Evolutionary conservation across 64 coral and sea anemone species (phyloP).

Genomic region (Platygyra sinensis): DNA sequence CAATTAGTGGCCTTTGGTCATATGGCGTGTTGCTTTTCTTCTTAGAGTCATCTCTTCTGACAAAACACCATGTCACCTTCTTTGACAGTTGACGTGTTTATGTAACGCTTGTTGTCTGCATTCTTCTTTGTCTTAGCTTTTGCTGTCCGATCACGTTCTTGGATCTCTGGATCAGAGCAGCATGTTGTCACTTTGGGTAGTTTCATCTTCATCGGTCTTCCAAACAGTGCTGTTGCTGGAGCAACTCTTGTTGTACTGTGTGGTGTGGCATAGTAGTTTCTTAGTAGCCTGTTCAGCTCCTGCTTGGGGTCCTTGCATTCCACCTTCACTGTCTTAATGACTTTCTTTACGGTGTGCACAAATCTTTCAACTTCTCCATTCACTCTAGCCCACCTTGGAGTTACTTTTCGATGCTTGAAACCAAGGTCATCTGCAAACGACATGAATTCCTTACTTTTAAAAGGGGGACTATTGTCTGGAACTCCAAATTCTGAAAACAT

Average conservation of each 20-base stretch:
- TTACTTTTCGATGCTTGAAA: not conserved
- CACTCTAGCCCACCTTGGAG: too few species aligned
- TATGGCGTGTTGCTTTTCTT: slow-evolving; percentile 36
- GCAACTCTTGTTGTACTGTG: slow-evolving; percentile 30
- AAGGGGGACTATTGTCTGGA: slow-evolving; percentile 3
- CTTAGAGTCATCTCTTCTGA: slow-evolving; percentile 52
- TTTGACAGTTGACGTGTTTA: slow-evolving; percentile 7
- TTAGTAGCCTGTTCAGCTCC: slow-evolving; percentile 35
- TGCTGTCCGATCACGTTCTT: slow-evolving; percentile 19
- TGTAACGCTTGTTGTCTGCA: slow-evolving; percentile 42
- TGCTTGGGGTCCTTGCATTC: slow-evolving; percentile 14
- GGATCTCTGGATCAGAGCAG: not conserved
- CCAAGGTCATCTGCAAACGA: slow-evolving; percentile 5
- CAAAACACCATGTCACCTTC: slow-evolving; percentile 54
- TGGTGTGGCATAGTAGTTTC: slow-evolving; percentile 55
- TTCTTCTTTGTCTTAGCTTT: slow-evolving; percentile 51
- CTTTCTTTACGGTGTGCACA: not conserved
- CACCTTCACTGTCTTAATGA: slow-evolving; percentile 33
- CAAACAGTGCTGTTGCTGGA: slow-evolving; percentile 50
- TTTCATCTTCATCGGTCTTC: slow-evolving; percentile 26
- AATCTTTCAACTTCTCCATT: too few species aligned
- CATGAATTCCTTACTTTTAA: slow-evolving; percentile 1
- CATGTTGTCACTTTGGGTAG: not conserved
- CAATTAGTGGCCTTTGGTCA: not conserved
- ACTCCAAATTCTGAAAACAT: not conserved